phyloP scores from a whole-genome alignment of 2,888 invertebrate genomes.

The Platycheirus rosarum region DNA sequence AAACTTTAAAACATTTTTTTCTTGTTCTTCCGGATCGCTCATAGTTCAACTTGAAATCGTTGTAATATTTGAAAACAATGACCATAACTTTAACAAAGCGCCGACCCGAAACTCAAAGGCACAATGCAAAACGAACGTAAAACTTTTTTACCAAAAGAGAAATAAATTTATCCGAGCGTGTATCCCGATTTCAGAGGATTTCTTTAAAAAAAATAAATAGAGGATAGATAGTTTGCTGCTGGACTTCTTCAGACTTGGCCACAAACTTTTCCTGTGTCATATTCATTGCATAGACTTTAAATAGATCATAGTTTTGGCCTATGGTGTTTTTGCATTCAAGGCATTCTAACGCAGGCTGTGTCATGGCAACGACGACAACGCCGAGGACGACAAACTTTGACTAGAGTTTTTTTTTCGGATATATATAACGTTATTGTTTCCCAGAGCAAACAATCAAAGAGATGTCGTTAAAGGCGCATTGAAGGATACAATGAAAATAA shows the following conservation, averaged over 20 bases:
- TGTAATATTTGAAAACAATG: conserved; percentile 73
- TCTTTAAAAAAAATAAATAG: conserved; percentile 10
- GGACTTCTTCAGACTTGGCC: conserved; percentile 29
- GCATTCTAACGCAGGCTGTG: conserved; percentile 1
- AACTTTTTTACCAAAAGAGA: conserved; percentile 63
- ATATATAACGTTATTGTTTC: conserved; percentile 13
- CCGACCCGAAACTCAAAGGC: conserved; percentile 54
- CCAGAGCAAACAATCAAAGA: neutral
- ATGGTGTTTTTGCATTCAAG: conserved; percentile 45
- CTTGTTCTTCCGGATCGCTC: conserved; percentile 32
- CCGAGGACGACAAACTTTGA: conserved; percentile 23
- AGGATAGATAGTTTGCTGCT: conserved; percentile 10
- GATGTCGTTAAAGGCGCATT: conserved; percentile 33
- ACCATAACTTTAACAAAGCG: conserved; percentile 69
- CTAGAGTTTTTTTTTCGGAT: conserved; percentile 4
- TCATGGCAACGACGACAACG: neutral
- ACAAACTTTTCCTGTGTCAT: conserved; percentile 45
- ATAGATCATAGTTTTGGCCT: conserved; percentile 56
- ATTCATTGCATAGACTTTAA: conserved; percentile 66
- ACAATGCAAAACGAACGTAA: conserved; percentile 55
- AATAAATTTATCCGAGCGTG: conserved; percentile 69
- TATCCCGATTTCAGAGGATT: conserved; percentile 49
- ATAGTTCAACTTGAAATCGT: conserved; percentile 66
- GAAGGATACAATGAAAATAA: conserved; percentile 27
- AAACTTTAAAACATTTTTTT: conserved; percentile 50